Evolutionary conservation across 2,888 invertebrate genomes (phyloP).

Genomic region (Philaethria dido): DNA sequence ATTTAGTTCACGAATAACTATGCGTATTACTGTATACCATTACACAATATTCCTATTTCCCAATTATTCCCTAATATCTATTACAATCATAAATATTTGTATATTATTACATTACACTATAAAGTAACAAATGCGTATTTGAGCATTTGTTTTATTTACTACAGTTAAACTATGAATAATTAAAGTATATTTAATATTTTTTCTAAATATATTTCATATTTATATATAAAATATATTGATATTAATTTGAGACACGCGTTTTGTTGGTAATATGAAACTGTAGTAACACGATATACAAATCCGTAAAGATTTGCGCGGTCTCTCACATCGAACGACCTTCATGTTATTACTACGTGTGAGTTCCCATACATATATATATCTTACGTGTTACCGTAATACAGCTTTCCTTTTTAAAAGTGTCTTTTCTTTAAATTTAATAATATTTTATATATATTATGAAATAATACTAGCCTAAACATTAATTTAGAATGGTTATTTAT

Average conservation of each 20-base stretch:
- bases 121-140: neutral
- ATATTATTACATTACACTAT: too few relatives aligned
- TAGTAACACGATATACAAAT: conserved; percentile 34
- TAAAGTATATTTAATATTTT: too few relatives aligned
- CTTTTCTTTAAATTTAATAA: neutral
- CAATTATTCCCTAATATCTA: conserved; percentile 3
- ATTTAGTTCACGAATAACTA: conserved; percentile 48
- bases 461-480: neutral
- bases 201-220: too few relatives aligned
- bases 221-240: neutral
- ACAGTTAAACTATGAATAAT: too few relatives aligned
- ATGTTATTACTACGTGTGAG: conserved; percentile 35
- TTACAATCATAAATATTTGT: neutral
- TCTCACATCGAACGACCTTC: conserved; percentile 35
- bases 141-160: too few relatives aligned
- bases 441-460: neutral
- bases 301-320: conserved; percentile 34
- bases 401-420: neutral
- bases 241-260: conserved; percentile 23
- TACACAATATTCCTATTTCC: conserved; percentile 34
- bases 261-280: conserved; percentile 34
- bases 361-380: conserved; percentile 13
- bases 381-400: neutral
- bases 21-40: conserved; percentile 29
- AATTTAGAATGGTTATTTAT: neutral